Percentiles rank a stretch among this genome's conserved stretches.
phyloP scores from a whole-genome alignment of 2,888 invertebrate species.

The Orthosia cruda region DNA sequence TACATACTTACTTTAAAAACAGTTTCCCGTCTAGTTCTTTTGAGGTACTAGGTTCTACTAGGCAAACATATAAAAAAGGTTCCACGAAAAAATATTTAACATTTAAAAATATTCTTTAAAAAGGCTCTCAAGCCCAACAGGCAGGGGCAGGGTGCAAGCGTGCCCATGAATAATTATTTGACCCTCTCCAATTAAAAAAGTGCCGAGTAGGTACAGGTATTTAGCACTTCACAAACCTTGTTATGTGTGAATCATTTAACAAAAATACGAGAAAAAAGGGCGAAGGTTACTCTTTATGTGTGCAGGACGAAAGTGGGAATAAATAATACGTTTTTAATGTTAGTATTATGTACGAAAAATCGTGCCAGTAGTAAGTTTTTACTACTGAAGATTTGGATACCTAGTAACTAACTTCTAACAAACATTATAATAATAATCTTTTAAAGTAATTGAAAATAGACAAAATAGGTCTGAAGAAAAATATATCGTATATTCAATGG shows the following conservation, averaged over 20 bases:
- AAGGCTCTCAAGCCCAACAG: constrained; percentile 62
- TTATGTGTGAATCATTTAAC: constrained; percentile 69
- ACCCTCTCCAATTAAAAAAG: constrained; percentile 78
- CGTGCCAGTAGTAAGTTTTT: too few species aligned
- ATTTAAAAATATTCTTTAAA: constrained; percentile 69
- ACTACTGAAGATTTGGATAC: too few species aligned
- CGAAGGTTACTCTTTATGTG: constrained; percentile 11
- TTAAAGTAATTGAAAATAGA: too few species aligned
- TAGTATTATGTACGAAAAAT: neutral
- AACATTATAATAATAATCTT: too few species aligned
- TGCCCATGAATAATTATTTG: constrained; percentile 81
- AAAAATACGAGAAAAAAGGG: constrained; percentile 56
- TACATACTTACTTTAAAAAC: neutral
- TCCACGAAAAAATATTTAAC: constrained; percentile 46
- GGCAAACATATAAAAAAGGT: constrained; percentile 38
- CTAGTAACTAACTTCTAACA: too few species aligned
- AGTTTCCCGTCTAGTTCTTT: neutral
- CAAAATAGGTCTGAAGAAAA: neutral
- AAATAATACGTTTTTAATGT: constrained; percentile 15
- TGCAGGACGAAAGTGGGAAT: constrained; percentile 20
- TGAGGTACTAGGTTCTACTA: constrained; percentile 4
- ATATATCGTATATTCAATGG: neutral
- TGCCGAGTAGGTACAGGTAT: constrained; percentile 73
- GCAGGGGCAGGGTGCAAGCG: constrained; percentile 68
- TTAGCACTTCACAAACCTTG: constrained; percentile 69